phyloP scores from a whole-genome alignment of 2,888 invertebrate species.

The Pelosia muscerda region DNA sequence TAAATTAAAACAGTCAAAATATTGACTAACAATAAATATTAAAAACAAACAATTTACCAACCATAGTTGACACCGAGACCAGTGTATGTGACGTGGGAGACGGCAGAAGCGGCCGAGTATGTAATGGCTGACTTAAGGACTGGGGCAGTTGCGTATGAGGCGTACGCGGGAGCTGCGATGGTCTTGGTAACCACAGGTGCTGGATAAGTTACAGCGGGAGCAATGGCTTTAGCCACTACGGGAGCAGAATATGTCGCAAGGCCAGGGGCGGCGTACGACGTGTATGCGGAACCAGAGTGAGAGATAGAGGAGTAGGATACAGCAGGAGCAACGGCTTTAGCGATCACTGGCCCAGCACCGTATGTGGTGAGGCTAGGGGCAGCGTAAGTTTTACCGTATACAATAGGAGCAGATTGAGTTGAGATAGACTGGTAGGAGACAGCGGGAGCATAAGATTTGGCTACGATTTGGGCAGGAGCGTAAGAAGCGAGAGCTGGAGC shows the following conservation, averaged over 20 bases:
- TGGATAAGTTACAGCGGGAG: constrained; percentile 65
- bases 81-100: constrained; percentile 86
- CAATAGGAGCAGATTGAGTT: constrained; percentile 69
- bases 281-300: constrained; percentile 40
- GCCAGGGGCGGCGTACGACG: constrained; percentile 36
- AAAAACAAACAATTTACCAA: constrained; percentile 65
- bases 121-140: constrained; percentile 68
- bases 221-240: constrained; percentile 51
- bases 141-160: constrained; percentile 58
- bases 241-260: constrained; percentile 61
- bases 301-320: constrained; percentile 42
- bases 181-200: constrained; percentile 52
- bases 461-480: constrained; percentile 66
- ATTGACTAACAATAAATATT: constrained; percentile 25
- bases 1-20: constrained; percentile 1
- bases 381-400: constrained; percentile 56
- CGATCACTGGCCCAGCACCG: constrained; percentile 51
- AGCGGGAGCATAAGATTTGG: constrained; percentile 68
- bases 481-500: constrained; percentile 63
- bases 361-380: constrained; percentile 62
- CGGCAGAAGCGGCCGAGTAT: constrained; percentile 68
- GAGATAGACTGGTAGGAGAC: constrained; percentile 58
- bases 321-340: constrained; percentile 47
- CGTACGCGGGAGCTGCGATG: constrained; percentile 38
- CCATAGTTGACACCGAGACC: constrained; percentile 85